Evolutionary conservation across 1,140 invertebrate genomes (phyloP), one percentile per base, ranked within the genome.

Genomic region (Drosophila tristis): DNA sequence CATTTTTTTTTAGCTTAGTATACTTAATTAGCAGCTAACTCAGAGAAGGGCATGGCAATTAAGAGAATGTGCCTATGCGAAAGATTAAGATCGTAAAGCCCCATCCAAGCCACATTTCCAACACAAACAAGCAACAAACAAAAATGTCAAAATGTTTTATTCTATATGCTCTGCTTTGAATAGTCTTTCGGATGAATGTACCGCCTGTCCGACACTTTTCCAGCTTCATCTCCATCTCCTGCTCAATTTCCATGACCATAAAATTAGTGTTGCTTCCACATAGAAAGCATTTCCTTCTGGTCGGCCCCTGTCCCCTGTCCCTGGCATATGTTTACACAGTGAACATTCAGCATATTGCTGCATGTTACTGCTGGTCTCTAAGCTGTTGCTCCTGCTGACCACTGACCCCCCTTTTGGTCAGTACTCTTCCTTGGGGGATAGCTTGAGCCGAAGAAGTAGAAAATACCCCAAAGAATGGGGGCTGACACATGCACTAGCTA

Each of bases 401-500:
- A 64, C 42, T 53, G 55, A 16, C 44, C 57, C 59, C 42, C 67
- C 58, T 63, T 74, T 66, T 64, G 39, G 53, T 64, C 80, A 74
- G 57, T 49, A 29, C 26, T 7, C 11, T 13, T 13, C 35, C 11
- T 11, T 39, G 5, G 4, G 4, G 56, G 70, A n/a, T n/a, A n/a
- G 59, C 73, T 79, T 84, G 31, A 39, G 53, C 13, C 31, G 53
- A 5, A 31, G 47, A 26, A 39, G 49, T 56, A 45, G 54, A 58
- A 67, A 76, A 66, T 76, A 81, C 44, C 51, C 61, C 44, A 78
- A 87, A 87, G 75, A 82, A 82, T 87, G 75, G 78, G 7, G 7
- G 31, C 66, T 87, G 82, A 45, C n/a, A 75, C 82, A 87, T 78
- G 78, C 82, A 86, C 74, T 70, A 86, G 82, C 84, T 74, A 86